Base-by-base conservation (phyloP, 2,888 invertebrate genomes). In the Drosophila recens region DNA sequence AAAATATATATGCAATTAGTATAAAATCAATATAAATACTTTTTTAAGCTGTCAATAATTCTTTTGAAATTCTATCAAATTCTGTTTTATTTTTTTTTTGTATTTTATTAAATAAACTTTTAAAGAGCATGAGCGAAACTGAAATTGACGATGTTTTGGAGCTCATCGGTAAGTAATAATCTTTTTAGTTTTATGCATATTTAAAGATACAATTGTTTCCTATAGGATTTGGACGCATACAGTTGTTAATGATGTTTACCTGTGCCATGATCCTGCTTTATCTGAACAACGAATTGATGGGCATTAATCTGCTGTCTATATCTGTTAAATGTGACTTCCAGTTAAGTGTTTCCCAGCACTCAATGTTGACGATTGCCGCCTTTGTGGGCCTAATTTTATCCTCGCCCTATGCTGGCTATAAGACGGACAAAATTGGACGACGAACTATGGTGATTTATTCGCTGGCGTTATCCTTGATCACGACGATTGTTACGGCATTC, bases 221-320 rank as follows among this genome's bases (percentile, higher is more conserved):
- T 23, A 4, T 9, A 51, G 51, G 51, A 23, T 34, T 51, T 36
- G 51, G 51, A 20, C 8, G 2, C 36, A 36, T n/a, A 13, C 51
- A 51, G 23, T 20, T 51, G 0, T 13, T 51, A 23, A 51, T 51
- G 51, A n/a, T 51, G 13, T 13, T 51, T 1, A 51, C 51, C 13
- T 36, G 20, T 20, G 51, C 34, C 36, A 36, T 51, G 36, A 36
- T 51, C 13, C 36, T 36, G 0, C 15, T 51, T 9, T 51, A 51
- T 36, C 20, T 51, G 20, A 51, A 51, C 20, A 51, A 51, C 4
- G 51, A 51, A 20, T 13, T 51, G 4, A 51, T 51, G 36, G 51
- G 51, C 20, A 51, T 51, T 20, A 34, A 20, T n/a, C 36, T 51
- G 3, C 13, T 51, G 0, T 36, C 20, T 2, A 0, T 51, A 9